These are phyloP conservation scores for Archilochus colubris DNA, from an alignment of 2,113 vertebrate genomes.

Conservation along the genomic window DNA sequence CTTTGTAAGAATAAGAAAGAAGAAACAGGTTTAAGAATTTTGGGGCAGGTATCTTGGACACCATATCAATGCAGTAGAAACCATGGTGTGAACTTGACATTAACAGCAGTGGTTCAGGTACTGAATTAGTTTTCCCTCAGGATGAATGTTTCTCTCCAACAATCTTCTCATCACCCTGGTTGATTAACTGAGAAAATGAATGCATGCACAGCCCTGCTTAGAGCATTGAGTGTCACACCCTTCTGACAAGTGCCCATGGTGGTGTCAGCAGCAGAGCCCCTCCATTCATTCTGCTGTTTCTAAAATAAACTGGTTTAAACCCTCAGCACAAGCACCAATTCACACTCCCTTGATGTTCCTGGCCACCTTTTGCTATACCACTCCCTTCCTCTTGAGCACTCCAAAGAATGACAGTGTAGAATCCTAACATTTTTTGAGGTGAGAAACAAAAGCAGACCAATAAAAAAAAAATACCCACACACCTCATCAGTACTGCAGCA, in stretches of 20 bases:
- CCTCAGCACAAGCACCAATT: neutral
- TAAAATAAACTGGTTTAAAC: neutral
- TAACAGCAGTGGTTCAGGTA: neutral
- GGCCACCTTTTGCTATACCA: neutral
- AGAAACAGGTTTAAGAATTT: neutral
- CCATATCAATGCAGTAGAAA: neutral
- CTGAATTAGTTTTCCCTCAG: neutral
- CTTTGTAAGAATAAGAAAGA: neutral
- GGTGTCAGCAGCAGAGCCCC: neutral
- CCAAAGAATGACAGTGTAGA: neutral
- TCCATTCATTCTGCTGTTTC: neutral
- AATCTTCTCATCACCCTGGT: neutral
- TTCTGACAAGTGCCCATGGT: neutral
- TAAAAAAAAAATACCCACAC: neutral
- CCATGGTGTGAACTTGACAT: neutral
- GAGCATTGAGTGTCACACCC: neutral
- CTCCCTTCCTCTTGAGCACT: neutral
- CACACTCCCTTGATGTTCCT: neutral
- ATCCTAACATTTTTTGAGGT: accelerated
- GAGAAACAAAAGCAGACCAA: neutral
- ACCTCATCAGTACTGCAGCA: neutral
- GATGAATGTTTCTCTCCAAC: neutral
- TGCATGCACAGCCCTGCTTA: neutral
- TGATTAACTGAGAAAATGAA: neutral
- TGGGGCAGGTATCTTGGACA: neutral